Conservation (phyloP, 2,797 vertebrate genomes). For the Emys orbicularis region DNA sequence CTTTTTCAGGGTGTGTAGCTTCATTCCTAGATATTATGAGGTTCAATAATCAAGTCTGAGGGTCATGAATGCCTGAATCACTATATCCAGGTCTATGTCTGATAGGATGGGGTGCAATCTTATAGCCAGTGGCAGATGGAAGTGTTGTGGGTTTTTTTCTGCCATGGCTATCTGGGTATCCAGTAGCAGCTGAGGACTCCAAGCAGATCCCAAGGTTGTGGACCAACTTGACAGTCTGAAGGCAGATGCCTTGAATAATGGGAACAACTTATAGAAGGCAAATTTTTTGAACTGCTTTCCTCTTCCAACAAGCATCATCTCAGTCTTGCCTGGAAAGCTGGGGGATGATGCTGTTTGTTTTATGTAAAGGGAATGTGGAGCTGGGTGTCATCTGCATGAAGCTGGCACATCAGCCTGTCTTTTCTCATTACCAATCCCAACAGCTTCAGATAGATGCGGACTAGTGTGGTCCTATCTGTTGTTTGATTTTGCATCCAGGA, state of each 20-base stretch:
- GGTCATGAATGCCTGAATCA: not conserved
- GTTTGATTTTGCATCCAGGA: not conserved
- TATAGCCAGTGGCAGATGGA: accelerated
- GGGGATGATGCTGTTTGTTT: not conserved
- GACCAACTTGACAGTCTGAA: not conserved
- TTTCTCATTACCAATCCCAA: not conserved
- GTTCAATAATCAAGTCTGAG: not conserved
- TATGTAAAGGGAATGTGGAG: not conserved
- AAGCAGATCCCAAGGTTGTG: not conserved
- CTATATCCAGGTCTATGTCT: not conserved
- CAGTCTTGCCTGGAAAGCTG: not conserved
- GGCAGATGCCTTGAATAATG: not conserved
- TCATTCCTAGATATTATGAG: not conserved
- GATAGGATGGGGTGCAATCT: not conserved
- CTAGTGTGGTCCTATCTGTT: not conserved
- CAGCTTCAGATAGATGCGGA: not conserved
- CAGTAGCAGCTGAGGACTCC: not conserved
- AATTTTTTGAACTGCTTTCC: not conserved
- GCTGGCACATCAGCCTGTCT: not conserved
- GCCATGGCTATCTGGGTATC: not conserved
- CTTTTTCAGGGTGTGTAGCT: not conserved
- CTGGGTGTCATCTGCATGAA: not conserved
- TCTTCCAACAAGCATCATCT: not conserved
- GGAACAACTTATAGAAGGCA: not conserved
- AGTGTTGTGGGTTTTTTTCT: not conserved